These are phyloP conservation scores for Agrilus planipennis DNA, from an alignment of 1,140 invertebrate genomes.

Conservation along the genomic window DNA sequence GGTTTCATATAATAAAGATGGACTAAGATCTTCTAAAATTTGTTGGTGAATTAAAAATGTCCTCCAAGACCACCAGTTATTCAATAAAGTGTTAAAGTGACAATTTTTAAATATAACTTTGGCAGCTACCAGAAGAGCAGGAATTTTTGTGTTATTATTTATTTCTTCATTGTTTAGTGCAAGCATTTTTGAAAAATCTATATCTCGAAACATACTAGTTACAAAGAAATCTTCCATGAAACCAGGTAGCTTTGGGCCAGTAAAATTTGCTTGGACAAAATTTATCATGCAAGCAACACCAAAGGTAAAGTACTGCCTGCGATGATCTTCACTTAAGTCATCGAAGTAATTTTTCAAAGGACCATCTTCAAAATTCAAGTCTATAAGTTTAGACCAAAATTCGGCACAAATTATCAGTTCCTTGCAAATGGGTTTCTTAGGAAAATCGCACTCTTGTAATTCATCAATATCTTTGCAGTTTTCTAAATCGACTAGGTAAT, in stretches of 20 bases:
- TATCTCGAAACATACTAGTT: constrained; percentile 29
- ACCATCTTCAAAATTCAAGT: constrained; percentile 7
- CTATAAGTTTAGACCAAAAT: constrained; percentile 5
- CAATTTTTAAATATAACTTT: constrained; percentile 48
- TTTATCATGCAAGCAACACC: constrained; percentile 50
- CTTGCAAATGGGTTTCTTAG: constrained; percentile 3
- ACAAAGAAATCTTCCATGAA: constrained; percentile 36
- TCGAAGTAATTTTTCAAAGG: constrained; percentile 3
- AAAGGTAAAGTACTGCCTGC: constrained; percentile 23
- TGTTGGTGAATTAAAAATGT: constrained; percentile 59
- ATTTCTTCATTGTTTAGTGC: constrained; percentile 48
- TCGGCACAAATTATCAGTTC: constrained; percentile 4
- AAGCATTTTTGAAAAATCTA: constrained; percentile 36
- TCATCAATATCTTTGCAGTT: constrained; percentile 8
- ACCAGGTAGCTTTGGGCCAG: constrained; percentile 46
- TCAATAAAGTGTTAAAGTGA: constrained; percentile 11
- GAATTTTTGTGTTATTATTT: constrained; percentile 48
- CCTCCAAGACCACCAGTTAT: constrained; percentile 64
- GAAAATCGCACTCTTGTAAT: constrained; percentile 2
- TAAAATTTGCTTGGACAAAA: constrained; percentile 75
- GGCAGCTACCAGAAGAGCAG: constrained; percentile 54
- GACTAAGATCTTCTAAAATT: constrained; percentile 58
- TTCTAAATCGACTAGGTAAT: constrained; percentile 6
- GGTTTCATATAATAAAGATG: constrained; percentile 47
- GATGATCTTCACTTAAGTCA: constrained; percentile 10